Evolutionary conservation across 2,113 vertebrate species (phyloP).

Genomic region (Ophthalmolycus amberensis): DNA sequence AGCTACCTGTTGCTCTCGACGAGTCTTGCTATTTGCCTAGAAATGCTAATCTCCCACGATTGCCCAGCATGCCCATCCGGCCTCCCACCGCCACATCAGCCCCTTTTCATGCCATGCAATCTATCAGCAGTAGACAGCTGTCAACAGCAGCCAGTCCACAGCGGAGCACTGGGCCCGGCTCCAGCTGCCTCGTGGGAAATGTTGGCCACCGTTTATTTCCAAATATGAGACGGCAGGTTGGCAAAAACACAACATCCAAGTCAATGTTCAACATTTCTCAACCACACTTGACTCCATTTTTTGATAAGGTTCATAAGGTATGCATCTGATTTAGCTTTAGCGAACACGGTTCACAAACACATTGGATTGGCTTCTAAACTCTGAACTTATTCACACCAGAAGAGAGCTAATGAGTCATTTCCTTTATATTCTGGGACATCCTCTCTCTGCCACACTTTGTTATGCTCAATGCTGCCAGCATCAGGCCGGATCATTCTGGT

Average conservation of each 20-base stretch:
- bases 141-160: constrained; percentile 40
- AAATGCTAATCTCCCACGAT: constrained; percentile 48
- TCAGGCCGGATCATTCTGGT: constrained; percentile 31
- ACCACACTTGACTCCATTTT: background rate
- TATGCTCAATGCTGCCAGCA: constrained; percentile 31
- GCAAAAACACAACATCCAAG: background rate
- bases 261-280: background rate
- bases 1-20: constrained; percentile 7
- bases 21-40: constrained; percentile 40
- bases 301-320: background rate
- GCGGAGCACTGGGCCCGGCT: constrained; percentile 17
- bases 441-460: constrained; percentile 33
- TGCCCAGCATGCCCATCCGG: constrained; percentile 45
- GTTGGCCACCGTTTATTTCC: constrained; percentile 20
- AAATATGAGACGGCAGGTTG: constrained; percentile 9
- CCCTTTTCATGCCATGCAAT: constrained; percentile 45
- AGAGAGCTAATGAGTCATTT: constrained; percentile 22
- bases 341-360: background rate
- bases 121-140: constrained; percentile 56
- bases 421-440: constrained; percentile 35
- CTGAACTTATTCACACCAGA: background rate
- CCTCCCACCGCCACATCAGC: constrained; percentile 44
- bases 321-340: background rate
- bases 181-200: constrained; percentile 30
- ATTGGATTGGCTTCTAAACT: background rate